Evolutionary conservation across 2,888 invertebrate species (phyloP), one percentile per base, ranked within the genome.

Genomic region (Ptilodon capucinus): DNA sequence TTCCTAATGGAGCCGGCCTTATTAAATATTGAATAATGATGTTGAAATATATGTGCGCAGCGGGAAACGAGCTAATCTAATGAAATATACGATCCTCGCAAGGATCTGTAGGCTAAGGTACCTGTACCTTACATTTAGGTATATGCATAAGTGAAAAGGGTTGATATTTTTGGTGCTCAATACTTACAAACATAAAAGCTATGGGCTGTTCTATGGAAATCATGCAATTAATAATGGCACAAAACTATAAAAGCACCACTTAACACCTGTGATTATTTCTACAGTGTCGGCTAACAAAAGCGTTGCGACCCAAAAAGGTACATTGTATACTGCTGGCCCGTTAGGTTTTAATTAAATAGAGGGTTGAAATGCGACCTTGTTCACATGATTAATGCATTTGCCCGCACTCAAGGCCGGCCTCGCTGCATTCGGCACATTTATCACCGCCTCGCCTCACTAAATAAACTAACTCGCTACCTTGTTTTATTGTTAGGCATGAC

Each of bases 301-400:
- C 9, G 14, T 8, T 7, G 14, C 14, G 14, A 14, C 32, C 14
- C 6, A 13, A 32, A 32, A 14, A 1, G 4, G 13, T 32, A 32
- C 13, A n/a, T 13, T 6, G 14, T 32, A 14, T 8, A n/a, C 3
- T 4, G n/a, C 23, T 34, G 36, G 39, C 16, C 41, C 23, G 34
- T 57, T 53, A 46, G 28, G 38, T 56, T 55, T 60, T 58, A 66
- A 65, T 65, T 59, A 60, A 62, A 64, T 67, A 64, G 63, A 64
- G 54, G 60, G 55, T 40, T 40, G 51, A 55, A 59, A 59, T 50
- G 57, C 63, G 66, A 18, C 21, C 42, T 16, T 61, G 67, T 64
- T 66, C 68, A 59, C 67, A 75, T 76, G 75, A 79, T 77, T 79
- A 76, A 82, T 80, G 71, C 69, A 73, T 51, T 56, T 51, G 58